Percentiles rank a stretch among this genome's conserved stretches.
Conservation (phyloP, 2,888 invertebrate genomes). For the Callyntrura sp. region DNA sequence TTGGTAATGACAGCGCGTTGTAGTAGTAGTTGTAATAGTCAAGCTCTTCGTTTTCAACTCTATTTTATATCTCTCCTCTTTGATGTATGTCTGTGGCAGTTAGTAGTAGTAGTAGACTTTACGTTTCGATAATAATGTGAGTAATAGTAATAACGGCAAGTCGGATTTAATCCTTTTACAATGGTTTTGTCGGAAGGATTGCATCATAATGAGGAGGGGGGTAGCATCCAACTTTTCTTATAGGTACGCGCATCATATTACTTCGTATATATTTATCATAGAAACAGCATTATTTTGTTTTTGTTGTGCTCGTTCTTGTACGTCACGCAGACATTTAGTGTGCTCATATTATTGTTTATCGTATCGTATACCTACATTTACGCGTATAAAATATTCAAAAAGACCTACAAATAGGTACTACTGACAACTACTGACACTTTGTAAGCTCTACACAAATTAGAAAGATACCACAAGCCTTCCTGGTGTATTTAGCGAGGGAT, state of each 20-base stretch:
- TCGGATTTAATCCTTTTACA: constrained; percentile 74
- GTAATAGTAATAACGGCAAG: constrained; percentile 67
- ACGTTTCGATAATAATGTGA: constrained; percentile 64
- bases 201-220: constrained; percentile 57
- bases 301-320: not conserved
- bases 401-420: no score
- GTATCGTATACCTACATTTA: not conserved
- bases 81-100: not conserved
- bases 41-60: not conserved
- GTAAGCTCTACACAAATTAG: constrained; percentile 42
- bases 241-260: not conserved
- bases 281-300: no score
- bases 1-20: not conserved
- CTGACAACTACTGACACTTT: not conserved
- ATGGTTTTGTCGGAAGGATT: constrained; percentile 73
- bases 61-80: not conserved
- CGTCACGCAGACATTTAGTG: not conserved
- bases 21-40: not conserved
- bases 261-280: not conserved
- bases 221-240: not conserved
- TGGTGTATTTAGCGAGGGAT: not conserved
- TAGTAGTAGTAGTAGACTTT: constrained; percentile 42
- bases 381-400: not conserved
- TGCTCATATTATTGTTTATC: not conserved
- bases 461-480: constrained; percentile 8